These are phyloP conservation scores for Isaurus tuberculatus DNA, from an alignment of 92 coral and sea anemone species.

Conservation along the genomic window DNA sequence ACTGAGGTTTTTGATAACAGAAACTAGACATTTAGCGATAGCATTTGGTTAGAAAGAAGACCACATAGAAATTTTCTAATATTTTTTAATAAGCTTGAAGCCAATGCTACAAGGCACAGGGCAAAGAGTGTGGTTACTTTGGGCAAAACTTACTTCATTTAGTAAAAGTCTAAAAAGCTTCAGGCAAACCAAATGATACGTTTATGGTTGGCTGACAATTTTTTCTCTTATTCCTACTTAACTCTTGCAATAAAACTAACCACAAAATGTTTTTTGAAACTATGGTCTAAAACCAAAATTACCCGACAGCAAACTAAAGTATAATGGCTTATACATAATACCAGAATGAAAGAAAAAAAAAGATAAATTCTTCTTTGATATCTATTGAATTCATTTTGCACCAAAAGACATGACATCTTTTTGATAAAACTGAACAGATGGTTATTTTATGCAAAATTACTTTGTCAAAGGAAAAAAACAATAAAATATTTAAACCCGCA, in stretches of 20 bases:
- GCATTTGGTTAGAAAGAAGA: conserved; percentile 1
- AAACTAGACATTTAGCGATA: not conserved
- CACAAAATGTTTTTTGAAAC: conserved; percentile 52
- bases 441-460: conserved; percentile 62
- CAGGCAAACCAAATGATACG: conserved; percentile 55
- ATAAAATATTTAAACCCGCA: conserved; percentile 77
- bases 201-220: conserved; percentile 74
- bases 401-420: not conserved
- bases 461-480: conserved; percentile 60
- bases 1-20: conserved; percentile 21
- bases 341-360: not conserved
- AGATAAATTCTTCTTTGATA: not conserved
- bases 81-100: conserved; percentile 40
- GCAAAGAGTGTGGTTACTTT: conserved; percentile 75
- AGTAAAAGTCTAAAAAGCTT: conserved; percentile 67
- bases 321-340: conserved; percentile 6
- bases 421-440: conserved; percentile 71
- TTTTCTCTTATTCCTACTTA: conserved; percentile 67
- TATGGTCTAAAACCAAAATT: conserved; percentile 43
- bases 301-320: not conserved
- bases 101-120: conserved; percentile 41
- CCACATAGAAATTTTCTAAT: conserved; percentile 22
- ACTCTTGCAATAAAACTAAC: conserved; percentile 59
- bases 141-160: conserved; percentile 71
- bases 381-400: not conserved